A percentile compares a stretch with the other conserved stretches of the same genome.
These are phyloP conservation scores for Muraenolepis orangiensis DNA, from an alignment of 2,797 vertebrate genomes.

Conservation along the genomic window DNA sequence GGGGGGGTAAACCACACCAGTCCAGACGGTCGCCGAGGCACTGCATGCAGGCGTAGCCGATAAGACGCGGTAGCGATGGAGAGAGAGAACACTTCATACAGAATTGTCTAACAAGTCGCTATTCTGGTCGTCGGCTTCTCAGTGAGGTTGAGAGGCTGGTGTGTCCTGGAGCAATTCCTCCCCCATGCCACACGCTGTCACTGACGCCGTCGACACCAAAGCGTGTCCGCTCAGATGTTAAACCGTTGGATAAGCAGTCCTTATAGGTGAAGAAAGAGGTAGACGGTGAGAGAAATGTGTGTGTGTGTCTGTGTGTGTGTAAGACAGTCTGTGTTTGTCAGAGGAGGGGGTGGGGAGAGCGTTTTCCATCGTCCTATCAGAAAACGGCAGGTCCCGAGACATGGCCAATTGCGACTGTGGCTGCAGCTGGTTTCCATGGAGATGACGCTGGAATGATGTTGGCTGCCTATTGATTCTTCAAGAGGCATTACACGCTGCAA, in stretches of 20 bases:
- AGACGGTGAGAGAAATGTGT: slow-evolving; percentile 47
- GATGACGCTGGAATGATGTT: slow-evolving; percentile 84
- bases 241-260: slow-evolving; percentile 42
- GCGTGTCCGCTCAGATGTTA: slow-evolving; percentile 44
- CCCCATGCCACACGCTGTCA: slow-evolving; percentile 21
- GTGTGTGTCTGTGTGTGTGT: slow-evolving; percentile 31
- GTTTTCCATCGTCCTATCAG: slow-evolving; percentile 70
- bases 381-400: slow-evolving; percentile 66
- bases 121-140: slow-evolving; percentile 42
- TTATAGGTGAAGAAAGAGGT: slow-evolving; percentile 62
- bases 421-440: slow-evolving; percentile 79
- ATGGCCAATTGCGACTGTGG: slow-evolving; percentile 66
- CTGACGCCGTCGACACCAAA: slow-evolving; percentile 29
- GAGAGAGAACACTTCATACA: slow-evolving; percentile 9
- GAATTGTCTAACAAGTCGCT: slow-evolving; percentile 58
- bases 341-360: slow-evolving; percentile 65
- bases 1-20: slow-evolving; percentile 13
- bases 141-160: slow-evolving; percentile 31
- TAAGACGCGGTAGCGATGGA: slow-evolving; percentile 28
- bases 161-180: slow-evolving; percentile 41
- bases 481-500: slow-evolving; percentile 68
- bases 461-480: slow-evolving; percentile 76
- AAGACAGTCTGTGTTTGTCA: slow-evolving; percentile 63
- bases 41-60: slow-evolving; percentile 35
- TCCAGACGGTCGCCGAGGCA: slow-evolving; percentile 25